Evolutionary conservation across 2,797 vertebrate genomes (phyloP).

Genomic region (Vultur gryphus): DNA sequence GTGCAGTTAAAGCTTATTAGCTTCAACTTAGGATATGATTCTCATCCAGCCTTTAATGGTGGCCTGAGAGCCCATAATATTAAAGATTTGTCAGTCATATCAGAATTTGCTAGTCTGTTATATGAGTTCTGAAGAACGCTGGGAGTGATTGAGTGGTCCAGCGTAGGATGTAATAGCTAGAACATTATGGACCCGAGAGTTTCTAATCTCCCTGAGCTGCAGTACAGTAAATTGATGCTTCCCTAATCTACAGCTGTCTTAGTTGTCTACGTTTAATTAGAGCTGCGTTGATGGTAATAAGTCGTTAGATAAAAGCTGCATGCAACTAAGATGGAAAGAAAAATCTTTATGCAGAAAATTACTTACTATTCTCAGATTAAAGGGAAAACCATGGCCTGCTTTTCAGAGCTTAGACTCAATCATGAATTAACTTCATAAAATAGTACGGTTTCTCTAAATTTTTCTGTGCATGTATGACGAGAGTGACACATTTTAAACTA

Average conservation of each 20-base stretch:
- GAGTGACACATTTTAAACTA: background rate
- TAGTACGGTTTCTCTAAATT: background rate
- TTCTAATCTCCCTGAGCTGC: background rate
- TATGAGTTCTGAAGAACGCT: background rate
- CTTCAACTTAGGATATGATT: background rate
- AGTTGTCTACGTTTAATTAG: constrained; percentile 17
- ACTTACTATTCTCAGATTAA: background rate
- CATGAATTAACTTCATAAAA: background rate
- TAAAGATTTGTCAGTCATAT: background rate
- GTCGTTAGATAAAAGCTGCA: background rate
- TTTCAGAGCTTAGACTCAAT: background rate
- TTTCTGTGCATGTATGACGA: background rate
- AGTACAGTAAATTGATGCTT: background rate
- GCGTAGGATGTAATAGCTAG: background rate
- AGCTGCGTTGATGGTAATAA: background rate
- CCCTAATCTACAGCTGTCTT: background rate
- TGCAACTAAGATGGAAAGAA: background rate
- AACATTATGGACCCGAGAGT: background rate
- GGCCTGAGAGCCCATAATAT: background rate
- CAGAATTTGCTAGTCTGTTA: background rate
- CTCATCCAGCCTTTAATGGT: background rate
- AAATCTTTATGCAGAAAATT: background rate
- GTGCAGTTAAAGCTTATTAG: background rate
- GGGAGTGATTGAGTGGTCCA: background rate
- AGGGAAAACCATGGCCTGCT: background rate